A percentile compares a stretch with the other conserved stretches of the same genome.
These are phyloP conservation scores for Branchellion lobata DNA, from an alignment of 2,888 invertebrate species.

Conservation along the genomic window DNA sequence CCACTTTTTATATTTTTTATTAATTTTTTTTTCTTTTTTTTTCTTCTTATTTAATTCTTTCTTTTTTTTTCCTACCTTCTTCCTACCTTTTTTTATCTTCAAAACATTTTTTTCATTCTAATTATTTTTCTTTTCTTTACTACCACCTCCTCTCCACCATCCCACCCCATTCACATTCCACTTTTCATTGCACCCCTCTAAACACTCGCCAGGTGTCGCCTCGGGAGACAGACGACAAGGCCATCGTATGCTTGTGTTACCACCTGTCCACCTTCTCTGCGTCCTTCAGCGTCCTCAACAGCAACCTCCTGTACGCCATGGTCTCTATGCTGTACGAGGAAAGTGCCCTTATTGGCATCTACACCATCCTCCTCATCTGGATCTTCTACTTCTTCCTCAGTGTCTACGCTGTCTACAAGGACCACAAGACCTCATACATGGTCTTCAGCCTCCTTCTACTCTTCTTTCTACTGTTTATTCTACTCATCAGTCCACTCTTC, in stretches of 20 bases:
- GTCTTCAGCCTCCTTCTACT: too few species aligned
- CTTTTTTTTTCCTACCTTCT: too few species aligned
- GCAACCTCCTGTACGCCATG: neutral
- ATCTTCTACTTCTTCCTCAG: conserved; percentile 34
- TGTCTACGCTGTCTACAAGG: conserved; percentile 25
- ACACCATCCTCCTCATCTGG: conserved; percentile 20
- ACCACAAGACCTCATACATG: conserved; percentile 2
- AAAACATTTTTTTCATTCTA: too few species aligned
- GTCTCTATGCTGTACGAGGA: neutral
- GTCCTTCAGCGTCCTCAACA: neutral
- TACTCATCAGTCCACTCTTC: too few species aligned
- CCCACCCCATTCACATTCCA: too few species aligned
- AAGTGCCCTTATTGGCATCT: neutral
- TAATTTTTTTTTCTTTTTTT: too few species aligned
- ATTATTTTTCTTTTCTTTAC: neutral
- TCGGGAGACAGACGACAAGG: neutral
- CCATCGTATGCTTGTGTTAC: conserved; percentile 21
- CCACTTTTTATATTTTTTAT: too few species aligned
- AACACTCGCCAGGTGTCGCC: conserved; percentile 20
- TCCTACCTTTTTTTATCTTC: too few species aligned
- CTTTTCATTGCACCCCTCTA: neutral
- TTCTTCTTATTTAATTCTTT: too few species aligned
- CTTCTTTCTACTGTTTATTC: too few species aligned
- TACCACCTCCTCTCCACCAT: neutral
- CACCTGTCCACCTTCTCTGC: conserved; percentile 30